Evolutionary conservation across 2,888 invertebrate genomes (phyloP).

Genomic region (Pandemis heparana): DNA sequence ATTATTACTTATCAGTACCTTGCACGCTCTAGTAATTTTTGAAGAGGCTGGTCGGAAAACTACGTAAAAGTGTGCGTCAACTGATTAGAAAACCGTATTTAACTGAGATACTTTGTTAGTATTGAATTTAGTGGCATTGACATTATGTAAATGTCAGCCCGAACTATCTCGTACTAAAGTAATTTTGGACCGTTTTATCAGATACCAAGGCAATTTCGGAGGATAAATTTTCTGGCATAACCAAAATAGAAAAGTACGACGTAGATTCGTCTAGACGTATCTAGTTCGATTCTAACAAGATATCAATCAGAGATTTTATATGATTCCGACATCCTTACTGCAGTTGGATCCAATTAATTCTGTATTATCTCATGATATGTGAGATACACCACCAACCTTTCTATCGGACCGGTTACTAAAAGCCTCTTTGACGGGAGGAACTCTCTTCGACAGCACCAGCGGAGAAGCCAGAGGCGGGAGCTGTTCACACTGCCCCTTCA

Average conservation of each 20-base stretch:
- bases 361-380: too few species aligned
- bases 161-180: constrained; percentile 12
- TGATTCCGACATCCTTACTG: too few species aligned
- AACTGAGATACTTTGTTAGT: constrained; percentile 3
- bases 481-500: constrained; percentile 74
- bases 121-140: constrained; percentile 28
- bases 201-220: not conserved
- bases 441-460: constrained; percentile 69
- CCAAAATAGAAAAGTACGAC: not conserved
- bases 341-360: too few species aligned
- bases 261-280: too few species aligned
- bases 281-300: too few species aligned
- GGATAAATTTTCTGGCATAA: not conserved
- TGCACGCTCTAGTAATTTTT: constrained; percentile 59
- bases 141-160: constrained; percentile 18
- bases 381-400: constrained; percentile 57
- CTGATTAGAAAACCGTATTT: constrained; percentile 10
- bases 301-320: too few species aligned
- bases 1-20: constrained; percentile 53
- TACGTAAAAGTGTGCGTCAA: constrained; percentile 42
- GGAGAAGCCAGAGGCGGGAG: constrained; percentile 79
- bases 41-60: constrained; percentile 50
- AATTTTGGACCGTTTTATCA: constrained; percentile 1
- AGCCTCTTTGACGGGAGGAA: constrained; percentile 63
- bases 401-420: constrained; percentile 62